Base-by-base conservation (phyloP, 1,140 invertebrate species). In the Ips typographus region DNA sequence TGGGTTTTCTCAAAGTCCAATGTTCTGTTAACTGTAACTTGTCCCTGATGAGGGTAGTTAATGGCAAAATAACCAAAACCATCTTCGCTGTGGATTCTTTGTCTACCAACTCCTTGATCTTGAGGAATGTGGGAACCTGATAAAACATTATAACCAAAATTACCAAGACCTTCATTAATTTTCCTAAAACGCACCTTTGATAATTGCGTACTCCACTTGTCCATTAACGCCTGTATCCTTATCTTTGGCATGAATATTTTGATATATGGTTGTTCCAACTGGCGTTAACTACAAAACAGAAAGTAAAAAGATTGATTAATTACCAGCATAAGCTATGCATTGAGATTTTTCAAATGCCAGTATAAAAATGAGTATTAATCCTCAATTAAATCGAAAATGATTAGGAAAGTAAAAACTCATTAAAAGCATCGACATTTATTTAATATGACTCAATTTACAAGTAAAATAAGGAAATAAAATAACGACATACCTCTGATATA, bases 1-100 rank as follows among this genome's bases (percentile, higher is more conserved):
- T 94, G 89, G n/a, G 90, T 92, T 77, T 88, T 90, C 79, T 96
- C 94, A 80, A 91, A 96, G 82, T 96, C 94, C 74, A 96, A 83
- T 40, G 88, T 93, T 73, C 91, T 89, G 76, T 92, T 93, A n/a
- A 96, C 89, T 5, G 92, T 94, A 67, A 96, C 89, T 76, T 93
- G 90, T 70, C 94, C 94, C 80, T 94, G 93, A 81, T 95, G 93
- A 3, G 94, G 93, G 74, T 93, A 85, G 62, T 92, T 91, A 81
- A 95, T 94, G 65, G 89, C 86, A 80, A 96, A 95, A 75, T 86
- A 90, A 36, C 89, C 88, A 78, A 88, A 92, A 22, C 93, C 93
- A 80, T 95, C 93, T 3, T 87, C 89, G n/a, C 84, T 87, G 40
- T 84, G 86, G 51, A 89, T 82, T 62, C 88, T 76, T 65, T 83